These are phyloP conservation scores for Dasypogon diadema DNA, from an alignment of 2,888 invertebrate species.

Conservation along the genomic window DNA sequence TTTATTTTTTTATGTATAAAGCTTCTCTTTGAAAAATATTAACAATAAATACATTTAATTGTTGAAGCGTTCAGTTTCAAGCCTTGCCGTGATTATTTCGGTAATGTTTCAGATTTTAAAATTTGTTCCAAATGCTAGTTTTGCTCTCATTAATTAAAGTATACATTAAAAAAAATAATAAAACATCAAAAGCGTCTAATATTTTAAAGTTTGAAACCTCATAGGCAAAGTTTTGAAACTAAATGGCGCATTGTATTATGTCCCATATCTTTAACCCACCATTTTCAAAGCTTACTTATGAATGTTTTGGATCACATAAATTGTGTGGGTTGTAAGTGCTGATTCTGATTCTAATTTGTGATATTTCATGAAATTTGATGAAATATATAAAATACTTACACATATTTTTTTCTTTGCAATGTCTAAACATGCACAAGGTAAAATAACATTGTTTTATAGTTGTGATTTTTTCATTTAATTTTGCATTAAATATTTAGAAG, in stretches of 20 bases:
- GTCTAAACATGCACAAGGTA: constrained; percentile 53
- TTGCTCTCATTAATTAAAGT: no score
- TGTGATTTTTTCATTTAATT: neutral
- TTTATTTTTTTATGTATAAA: constrained; percentile 48
- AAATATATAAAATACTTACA: constrained; percentile 13
- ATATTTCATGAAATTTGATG: neutral
- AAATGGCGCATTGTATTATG: no score
- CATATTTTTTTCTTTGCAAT: constrained; percentile 27
- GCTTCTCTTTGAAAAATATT: constrained; percentile 38
- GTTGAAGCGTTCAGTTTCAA: no score
- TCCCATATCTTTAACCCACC: constrained; percentile 20
- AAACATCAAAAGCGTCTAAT: no score
- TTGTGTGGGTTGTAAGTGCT: constrained; percentile 49
- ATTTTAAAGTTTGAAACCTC: no score
- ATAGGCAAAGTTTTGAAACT: no score
- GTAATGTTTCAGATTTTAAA: no score
- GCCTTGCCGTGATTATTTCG: no score
- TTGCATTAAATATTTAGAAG: neutral
- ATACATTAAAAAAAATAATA: no score
- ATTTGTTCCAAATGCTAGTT: no score
- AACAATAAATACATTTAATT: constrained; percentile 18
- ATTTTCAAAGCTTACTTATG: constrained; percentile 12
- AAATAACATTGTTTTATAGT: constrained; percentile 48
- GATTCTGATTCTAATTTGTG: neutral
- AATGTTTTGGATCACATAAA: constrained; percentile 7